Conservation (phyloP, 2,797 vertebrate genomes). For the Sebastes taczanowskii region DNA sequence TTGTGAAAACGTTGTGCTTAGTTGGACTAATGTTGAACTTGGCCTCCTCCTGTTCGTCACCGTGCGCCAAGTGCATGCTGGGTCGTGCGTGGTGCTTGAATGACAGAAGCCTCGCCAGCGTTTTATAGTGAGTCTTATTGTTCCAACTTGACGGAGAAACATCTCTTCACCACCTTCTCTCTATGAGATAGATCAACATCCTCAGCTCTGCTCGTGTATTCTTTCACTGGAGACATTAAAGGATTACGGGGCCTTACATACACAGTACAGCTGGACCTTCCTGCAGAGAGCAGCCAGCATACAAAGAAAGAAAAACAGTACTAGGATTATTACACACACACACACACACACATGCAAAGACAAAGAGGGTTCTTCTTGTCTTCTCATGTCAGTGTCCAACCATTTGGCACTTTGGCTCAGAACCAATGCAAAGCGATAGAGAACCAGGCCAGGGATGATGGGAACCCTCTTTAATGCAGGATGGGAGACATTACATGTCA, state of each 20-base stretch:
- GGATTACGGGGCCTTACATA: neutral
- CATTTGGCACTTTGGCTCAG: constrained; percentile 37
- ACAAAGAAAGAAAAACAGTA: neutral
- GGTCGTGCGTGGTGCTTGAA: constrained; percentile 12
- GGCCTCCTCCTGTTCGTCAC: constrained; percentile 17
- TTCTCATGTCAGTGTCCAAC: constrained; percentile 6
- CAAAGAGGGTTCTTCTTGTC: constrained; percentile 6
- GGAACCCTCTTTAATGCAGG: constrained; percentile 43
- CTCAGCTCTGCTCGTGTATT: neutral
- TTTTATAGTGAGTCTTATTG: constrained; percentile 23
- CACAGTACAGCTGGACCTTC: constrained; percentile 13
- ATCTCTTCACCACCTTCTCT: neutral
- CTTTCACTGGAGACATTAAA: constrained; percentile 33
- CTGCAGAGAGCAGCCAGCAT: constrained; percentile 19
- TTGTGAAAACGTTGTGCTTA: constrained; percentile 25
- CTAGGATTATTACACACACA: neutral
- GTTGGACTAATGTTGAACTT: constrained; percentile 57
- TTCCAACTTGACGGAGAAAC: constrained; percentile 24
- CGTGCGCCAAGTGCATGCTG: constrained; percentile 29
- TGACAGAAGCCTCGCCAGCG: constrained; percentile 29
- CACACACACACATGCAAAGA: constrained; percentile 4
- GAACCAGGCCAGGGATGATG: constrained; percentile 39
- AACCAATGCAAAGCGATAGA: constrained; percentile 33
- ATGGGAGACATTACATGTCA: constrained; percentile 23
- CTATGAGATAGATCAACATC: constrained; percentile 44